Base-by-base conservation (phyloP, 2,888 invertebrate species). In the Cryptocheilus praepositus region DNA sequence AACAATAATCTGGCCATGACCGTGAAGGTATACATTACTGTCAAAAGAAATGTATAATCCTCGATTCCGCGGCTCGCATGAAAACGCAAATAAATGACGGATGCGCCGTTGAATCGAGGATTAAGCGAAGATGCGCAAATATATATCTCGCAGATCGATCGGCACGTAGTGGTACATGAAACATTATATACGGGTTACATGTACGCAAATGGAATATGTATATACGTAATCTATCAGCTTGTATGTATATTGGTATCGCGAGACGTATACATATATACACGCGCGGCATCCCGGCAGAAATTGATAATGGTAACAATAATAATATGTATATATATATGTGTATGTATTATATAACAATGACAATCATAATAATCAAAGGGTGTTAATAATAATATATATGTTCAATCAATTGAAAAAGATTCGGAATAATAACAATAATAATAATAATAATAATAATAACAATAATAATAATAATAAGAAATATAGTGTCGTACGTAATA, bases 401-500 rank as follows among this genome's bases (percentile, higher is more conserved):
- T 36, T 36, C 36, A 36, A 36, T 36, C 36, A 36, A 70, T 67
- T 70, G 62, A 70, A 36, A 36, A 36, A 36, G 36, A 36, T 36
- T 36, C 36, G 36, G 36, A 36, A 36, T 36, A 36, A 74, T 74
- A 71, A 70, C 61, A 64, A 66, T n/a, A n/a, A n/a, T n/a, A n/a
- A n/a, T n/a, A n/a, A n/a, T n/a, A n/a, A n/a, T n/a, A n/a, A n/a
- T n/a, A n/a, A n/a, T n/a, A n/a, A n/a, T n/a, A n/a, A n/a, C n/a
- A n/a, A n/a, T 55, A 62, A 68, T 67, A 62, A 70, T 60, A 56
- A 66, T 67, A 67, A 76, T 67, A 70, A 64, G 57, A 63, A 76
- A 71, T 18, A 57, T 57, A 49, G 58, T 46, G 76, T 78, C 36
- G 80, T 80, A 80, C 74, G 78, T 79, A 79, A 82, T 73, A 79